phyloP scores from a whole-genome alignment of 2,888 invertebrate genomes.

The Thera obeliscata region DNA sequence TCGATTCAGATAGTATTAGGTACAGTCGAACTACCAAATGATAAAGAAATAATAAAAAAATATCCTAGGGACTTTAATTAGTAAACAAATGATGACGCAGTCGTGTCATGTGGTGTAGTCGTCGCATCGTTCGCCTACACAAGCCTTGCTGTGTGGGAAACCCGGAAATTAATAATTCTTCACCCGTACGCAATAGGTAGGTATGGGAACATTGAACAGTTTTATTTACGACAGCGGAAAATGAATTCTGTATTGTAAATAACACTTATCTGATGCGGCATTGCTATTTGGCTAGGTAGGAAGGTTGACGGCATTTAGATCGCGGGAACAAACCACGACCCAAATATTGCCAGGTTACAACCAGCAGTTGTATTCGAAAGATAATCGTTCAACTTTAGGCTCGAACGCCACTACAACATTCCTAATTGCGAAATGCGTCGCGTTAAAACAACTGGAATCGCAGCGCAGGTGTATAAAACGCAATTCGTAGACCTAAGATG shows the following conservation, averaged over 20 bases:
- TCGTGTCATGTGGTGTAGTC: constrained; percentile 16
- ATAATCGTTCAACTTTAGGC: constrained; percentile 20
- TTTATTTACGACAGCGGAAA: constrained; percentile 33
- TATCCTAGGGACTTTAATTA: constrained; percentile 15
- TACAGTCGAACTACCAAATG: not conserved
- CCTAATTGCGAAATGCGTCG: constrained; percentile 23
- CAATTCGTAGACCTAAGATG: constrained; percentile 35
- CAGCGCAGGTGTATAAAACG: constrained; percentile 33
- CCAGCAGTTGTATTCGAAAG: constrained; percentile 20
- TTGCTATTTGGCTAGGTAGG: constrained; percentile 53
- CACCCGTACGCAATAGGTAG: constrained; percentile 31
- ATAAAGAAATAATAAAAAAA: constrained; percentile 6
- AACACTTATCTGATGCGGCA: constrained; percentile 43
- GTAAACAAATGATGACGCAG: constrained; percentile 32
- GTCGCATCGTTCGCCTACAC: constrained; percentile 47
- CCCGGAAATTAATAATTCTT: constrained; percentile 54
- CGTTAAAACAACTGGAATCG: constrained; percentile 23
- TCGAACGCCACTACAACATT: constrained; percentile 15
- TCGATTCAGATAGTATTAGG: not conserved
- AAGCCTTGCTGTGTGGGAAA: constrained; percentile 51
- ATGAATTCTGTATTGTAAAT: constrained; percentile 45
- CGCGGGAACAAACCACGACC: constrained; percentile 39
- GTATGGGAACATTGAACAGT: constrained; percentile 28
- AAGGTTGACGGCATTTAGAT: constrained; percentile 54
- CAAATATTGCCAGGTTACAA: constrained; percentile 26